Conservation (phyloP, 1,140 invertebrate species). For the Hypsibius dujardini region DNA sequence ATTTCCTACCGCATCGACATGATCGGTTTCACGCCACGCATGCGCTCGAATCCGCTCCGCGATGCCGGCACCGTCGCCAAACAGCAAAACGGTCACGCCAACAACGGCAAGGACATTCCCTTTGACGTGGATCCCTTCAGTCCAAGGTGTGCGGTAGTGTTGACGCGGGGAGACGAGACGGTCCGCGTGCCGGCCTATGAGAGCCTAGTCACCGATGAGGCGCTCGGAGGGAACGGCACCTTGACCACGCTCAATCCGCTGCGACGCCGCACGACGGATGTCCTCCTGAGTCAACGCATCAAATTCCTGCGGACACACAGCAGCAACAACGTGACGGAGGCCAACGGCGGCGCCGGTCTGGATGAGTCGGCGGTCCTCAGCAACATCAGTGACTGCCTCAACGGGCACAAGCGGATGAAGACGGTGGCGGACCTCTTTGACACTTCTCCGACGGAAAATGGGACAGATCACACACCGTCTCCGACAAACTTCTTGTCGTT, state of each 20-base stretch:
- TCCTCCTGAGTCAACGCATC: slow-evolving; percentile 5
- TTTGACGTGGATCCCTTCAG: not conserved
- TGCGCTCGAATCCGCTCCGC: not conserved
- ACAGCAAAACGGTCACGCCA: not conserved
- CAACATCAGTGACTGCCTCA: too few species aligned
- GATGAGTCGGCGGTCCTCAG: too few species aligned
- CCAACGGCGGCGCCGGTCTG: not conserved
- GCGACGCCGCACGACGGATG: not conserved
- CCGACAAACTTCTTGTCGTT: too few species aligned
- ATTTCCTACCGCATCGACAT: slow-evolving; percentile 13
- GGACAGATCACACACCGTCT: too few species aligned
- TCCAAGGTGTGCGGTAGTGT: slow-evolving; percentile 4
- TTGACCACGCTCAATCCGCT: not conserved
- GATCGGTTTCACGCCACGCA: slow-evolving; percentile 1
- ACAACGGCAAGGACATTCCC: not conserved
- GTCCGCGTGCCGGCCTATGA: slow-evolving; percentile 3
- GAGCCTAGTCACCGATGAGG: not conserved
- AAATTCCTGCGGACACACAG: slow-evolving; percentile 4
- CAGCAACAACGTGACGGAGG: not conserved
- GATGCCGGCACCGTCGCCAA: not conserved
- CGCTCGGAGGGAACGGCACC: not conserved
- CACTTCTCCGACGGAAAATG: too few species aligned
- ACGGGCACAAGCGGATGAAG: too few species aligned
- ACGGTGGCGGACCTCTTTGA: too few species aligned
- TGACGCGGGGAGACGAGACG: not conserved